phyloP scores from a whole-genome alignment of 1,140 invertebrate genomes.

The Aphis craccivora region DNA sequence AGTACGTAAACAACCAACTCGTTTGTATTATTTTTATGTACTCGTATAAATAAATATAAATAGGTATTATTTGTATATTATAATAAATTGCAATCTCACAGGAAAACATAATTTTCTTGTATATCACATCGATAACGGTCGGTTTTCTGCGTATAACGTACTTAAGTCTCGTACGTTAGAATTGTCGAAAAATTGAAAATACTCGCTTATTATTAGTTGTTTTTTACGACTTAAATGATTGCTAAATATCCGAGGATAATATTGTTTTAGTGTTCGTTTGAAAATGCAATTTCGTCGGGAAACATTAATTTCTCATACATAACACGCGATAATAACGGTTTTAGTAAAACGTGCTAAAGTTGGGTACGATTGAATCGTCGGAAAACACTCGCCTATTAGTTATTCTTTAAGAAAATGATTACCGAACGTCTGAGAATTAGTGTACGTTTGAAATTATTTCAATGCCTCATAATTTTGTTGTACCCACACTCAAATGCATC shows the following conservation, averaged over 20 bases:
- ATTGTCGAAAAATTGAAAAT: background rate
- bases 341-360: background rate
- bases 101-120: background rate
- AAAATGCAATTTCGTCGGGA: background rate
- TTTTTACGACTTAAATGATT: background rate
- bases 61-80: no score
- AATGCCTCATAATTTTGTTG: background rate
- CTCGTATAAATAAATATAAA: background rate
- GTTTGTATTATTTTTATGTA: background rate
- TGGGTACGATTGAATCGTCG: background rate
- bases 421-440: background rate
- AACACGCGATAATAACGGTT: no score
- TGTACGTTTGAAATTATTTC: background rate
- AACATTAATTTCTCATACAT: no score
- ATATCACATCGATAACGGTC: background rate
- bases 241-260: background rate
- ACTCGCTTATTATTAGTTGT: background rate
- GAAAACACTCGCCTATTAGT: background rate
- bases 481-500: background rate
- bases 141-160: background rate
- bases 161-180: background rate
- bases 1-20: background rate
- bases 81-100: background rate
- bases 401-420: no score
- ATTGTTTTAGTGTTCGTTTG: background rate